These are phyloP conservation scores for Conus ventricosus DNA, from an alignment of 1,140 invertebrate species.

Conservation along the genomic window DNA sequence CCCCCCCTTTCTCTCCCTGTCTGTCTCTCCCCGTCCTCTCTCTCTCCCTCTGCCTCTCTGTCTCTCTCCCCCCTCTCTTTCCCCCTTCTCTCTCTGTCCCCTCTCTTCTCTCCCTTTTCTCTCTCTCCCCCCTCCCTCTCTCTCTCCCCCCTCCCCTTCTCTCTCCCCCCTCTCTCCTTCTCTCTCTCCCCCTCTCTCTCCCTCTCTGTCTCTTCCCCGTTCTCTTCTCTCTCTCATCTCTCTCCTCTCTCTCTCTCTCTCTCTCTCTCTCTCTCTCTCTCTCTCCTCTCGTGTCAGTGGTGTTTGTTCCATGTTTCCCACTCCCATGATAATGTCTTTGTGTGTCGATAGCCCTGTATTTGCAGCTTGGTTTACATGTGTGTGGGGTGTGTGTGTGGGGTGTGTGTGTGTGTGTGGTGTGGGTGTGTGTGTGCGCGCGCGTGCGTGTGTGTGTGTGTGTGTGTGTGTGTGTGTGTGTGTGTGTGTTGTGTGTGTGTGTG, in stretches of 20 bases:
- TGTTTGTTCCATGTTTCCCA: too few relatives aligned
- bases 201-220: too few relatives aligned
- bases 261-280: too few relatives aligned
- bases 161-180: background rate
- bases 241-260: too few relatives aligned
- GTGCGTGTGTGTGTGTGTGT: background rate
- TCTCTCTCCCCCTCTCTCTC: too few relatives aligned
- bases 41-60: too few relatives aligned
- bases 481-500: background rate
- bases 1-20: too few relatives aligned
- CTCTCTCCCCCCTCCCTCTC: background rate
- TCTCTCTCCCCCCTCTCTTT: too few relatives aligned
- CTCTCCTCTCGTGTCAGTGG: too few relatives aligned
- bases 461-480: conserved; percentile 2
- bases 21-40: too few relatives aligned
- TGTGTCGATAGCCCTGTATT: background rate
- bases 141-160: too few relatives aligned
- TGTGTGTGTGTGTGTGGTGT: conserved; percentile 10
- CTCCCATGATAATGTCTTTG: too few relatives aligned
- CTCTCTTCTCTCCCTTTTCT: background rate
- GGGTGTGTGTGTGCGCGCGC: background rate
- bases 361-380: background rate
- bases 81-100: background rate
- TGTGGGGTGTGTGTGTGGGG: background rate
- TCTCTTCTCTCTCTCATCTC: background rate